Conservation (phyloP, 2,888 invertebrate genomes). For the Anorthoa munda region DNA sequence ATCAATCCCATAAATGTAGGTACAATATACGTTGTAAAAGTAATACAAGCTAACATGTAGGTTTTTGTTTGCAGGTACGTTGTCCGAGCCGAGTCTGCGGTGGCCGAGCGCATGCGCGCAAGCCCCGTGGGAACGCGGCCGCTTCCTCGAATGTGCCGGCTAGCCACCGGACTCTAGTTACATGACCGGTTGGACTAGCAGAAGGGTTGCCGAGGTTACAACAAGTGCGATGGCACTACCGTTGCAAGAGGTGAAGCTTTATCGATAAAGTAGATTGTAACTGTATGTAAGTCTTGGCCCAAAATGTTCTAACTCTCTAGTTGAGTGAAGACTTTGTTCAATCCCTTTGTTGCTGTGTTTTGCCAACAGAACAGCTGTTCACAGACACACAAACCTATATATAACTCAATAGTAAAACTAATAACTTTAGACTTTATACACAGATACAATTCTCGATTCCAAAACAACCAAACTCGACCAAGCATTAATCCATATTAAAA, state of each 20-base stretch:
- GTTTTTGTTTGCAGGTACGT: slow-evolving; percentile 70
- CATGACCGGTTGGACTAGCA: slow-evolving; percentile 60
- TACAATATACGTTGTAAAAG: slow-evolving; percentile 29
- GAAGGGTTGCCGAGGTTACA: slow-evolving; percentile 50
- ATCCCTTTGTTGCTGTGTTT: background rate
- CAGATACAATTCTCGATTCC: background rate
- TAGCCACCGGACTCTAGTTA: slow-evolving; percentile 63
- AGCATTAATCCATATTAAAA: slow-evolving; percentile 18
- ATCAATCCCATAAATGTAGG: slow-evolving; percentile 48
- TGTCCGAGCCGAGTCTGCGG: slow-evolving; percentile 54
- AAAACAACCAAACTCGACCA: background rate
- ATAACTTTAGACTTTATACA: background rate
- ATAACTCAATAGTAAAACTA: background rate
- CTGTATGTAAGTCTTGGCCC: background rate
- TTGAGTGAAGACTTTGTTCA: too few relatives aligned
- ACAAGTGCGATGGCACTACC: slow-evolving; percentile 50
- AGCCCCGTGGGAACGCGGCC: slow-evolving; percentile 73
- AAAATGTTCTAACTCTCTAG: background rate
- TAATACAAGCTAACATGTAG: slow-evolving; percentile 56
- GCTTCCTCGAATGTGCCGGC: slow-evolving; percentile 72
- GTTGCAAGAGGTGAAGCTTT: slow-evolving; percentile 7
- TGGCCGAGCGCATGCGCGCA: slow-evolving; percentile 65
- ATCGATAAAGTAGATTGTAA: background rate
- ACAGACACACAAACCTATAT: background rate
- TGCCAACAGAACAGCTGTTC: background rate